Evolutionary conservation across 2,888 invertebrate species (phyloP).

Genomic region (Plagiodera versicolora): DNA sequence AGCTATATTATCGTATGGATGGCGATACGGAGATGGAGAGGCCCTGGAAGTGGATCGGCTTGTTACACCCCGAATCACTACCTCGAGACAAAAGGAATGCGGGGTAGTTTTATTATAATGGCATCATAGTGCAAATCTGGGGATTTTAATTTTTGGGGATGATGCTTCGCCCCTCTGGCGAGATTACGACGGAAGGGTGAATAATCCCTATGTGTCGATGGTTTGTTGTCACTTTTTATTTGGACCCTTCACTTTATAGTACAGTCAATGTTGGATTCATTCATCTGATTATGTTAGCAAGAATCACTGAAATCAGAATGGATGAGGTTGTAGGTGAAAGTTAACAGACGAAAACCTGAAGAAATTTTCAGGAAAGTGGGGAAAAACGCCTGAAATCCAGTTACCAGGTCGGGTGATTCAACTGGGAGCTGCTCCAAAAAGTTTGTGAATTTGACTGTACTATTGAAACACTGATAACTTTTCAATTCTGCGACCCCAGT

Average conservation of each 20-base stretch:
- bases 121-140: constrained; percentile 53
- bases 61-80: constrained; percentile 39
- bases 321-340: no score
- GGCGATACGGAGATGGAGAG: constrained; percentile 35
- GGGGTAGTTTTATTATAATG: constrained; percentile 47
- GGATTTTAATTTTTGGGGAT: constrained; percentile 57
- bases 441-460: not conserved
- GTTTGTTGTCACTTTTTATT: constrained; percentile 21
- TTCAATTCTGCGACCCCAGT: constrained; percentile 22
- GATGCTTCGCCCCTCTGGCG: constrained; percentile 52
- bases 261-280: constrained; percentile 6
- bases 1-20: constrained; percentile 21
- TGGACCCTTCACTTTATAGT: constrained; percentile 12
- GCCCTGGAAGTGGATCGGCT: constrained; percentile 17
- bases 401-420: no score
- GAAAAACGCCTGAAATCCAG: no score
- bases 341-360: no score
- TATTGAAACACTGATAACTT: not conserved
- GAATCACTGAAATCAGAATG: no score
- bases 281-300: no score
- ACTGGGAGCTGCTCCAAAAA: not conserved
- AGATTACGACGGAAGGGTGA: constrained; percentile 53
- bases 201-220: constrained; percentile 49
- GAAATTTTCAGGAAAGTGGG: no score
- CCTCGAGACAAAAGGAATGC: constrained; percentile 32